A percentile compares a stretch with the other conserved stretches of the same genome.
phyloP scores from a whole-genome alignment of 1,140 invertebrate species.

The Euglossa dilemma region DNA sequence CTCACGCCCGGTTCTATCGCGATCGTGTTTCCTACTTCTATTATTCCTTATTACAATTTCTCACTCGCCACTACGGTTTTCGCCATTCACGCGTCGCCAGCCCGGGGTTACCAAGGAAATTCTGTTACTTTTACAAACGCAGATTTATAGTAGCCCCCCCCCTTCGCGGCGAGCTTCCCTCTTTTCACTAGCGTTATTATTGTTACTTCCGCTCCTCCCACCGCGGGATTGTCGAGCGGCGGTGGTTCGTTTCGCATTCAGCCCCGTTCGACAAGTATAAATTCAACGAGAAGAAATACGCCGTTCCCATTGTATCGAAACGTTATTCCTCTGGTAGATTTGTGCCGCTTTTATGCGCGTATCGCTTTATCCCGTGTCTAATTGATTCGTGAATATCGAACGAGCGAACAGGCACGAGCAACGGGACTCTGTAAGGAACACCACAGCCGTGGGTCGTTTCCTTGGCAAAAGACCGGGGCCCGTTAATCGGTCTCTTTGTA shows the following conservation, averaged over 20 bases:
- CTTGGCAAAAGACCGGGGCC: neutral
- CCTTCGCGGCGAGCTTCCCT: neutral
- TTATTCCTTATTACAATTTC: conserved; percentile 12
- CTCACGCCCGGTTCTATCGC: neutral
- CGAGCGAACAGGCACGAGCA: neutral
- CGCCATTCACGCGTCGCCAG: neutral
- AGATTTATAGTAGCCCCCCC: neutral
- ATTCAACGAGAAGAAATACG: conserved; percentile 17
- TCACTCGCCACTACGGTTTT: neutral
- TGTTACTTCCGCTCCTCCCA: conserved; percentile 10
- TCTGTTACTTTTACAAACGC: neutral
- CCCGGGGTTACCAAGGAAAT: neutral
- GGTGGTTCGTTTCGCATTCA: conserved; percentile 13
- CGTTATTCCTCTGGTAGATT: neutral
- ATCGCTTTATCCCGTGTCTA: neutral
- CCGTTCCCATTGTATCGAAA: neutral
- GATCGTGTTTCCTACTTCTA: neutral
- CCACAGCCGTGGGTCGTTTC: neutral
- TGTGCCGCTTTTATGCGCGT: neutral
- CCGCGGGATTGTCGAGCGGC: neutral
- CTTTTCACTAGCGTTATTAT: conserved; percentile 12
- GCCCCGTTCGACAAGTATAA: conserved; percentile 14
- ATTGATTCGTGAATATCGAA: conserved; percentile 39
- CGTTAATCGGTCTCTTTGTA: conserved; percentile 22
- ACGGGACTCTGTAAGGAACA: neutral